phyloP scores from a whole-genome alignment of 1,140 invertebrate species.

The Tetramorium alpestre region DNA sequence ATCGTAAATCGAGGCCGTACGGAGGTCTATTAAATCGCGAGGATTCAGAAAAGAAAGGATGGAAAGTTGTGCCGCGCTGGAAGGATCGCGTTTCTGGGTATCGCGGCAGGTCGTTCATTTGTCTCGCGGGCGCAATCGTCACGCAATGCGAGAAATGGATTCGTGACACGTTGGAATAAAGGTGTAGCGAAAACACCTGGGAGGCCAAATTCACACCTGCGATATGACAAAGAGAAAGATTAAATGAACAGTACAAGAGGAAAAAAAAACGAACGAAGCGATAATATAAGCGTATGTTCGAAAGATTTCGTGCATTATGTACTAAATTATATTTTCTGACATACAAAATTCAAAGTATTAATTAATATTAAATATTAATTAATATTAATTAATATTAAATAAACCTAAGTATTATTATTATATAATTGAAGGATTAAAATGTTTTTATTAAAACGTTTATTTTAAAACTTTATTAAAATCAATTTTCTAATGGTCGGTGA shows the following conservation, averaged over 20 bases:
- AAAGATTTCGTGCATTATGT: not conserved
- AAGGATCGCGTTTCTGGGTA: not conserved
- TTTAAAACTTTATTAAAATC: not conserved
- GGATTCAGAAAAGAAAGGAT: constrained; percentile 54
- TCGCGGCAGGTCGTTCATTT: not conserved
- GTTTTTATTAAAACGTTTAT: not conserved
- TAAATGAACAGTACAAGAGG: not conserved
- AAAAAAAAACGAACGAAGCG: not conserved
- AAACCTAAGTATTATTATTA: not conserved
- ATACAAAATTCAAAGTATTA: not conserved
- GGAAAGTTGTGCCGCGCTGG: constrained; percentile 26
- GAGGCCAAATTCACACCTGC: constrained; percentile 13
- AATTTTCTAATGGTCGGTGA: not conserved
- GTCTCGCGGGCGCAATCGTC: constrained; percentile 36
- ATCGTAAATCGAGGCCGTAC: constrained; percentile 57
- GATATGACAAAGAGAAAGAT: not conserved
- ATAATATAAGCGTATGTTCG: not conserved
- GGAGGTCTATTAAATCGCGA: constrained; percentile 42
- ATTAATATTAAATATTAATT: too few species aligned
- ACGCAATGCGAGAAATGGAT: constrained; percentile 16
- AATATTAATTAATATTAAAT: too few species aligned
- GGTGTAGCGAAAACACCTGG: not conserved
- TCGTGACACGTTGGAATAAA: constrained; percentile 3
- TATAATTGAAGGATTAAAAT: not conserved
- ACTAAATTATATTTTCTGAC: not conserved